Evolutionary conservation across 2,113 vertebrate genomes (phyloP), one percentile per base, ranked within the genome.

Genomic region (Leiothrix lutea): DNA sequence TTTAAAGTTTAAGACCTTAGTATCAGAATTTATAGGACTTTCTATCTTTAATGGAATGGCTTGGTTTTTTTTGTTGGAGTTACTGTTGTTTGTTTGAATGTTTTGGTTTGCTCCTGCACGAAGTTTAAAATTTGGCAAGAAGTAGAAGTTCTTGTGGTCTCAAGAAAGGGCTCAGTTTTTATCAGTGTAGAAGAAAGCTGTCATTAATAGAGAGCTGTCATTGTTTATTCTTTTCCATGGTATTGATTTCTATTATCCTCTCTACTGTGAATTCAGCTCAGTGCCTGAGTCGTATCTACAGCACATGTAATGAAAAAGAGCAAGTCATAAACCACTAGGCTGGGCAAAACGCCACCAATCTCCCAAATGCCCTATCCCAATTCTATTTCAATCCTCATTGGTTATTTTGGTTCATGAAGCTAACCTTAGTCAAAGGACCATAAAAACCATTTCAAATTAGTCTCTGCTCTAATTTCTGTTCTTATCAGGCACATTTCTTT

Each of bases 321-420:
- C 61, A 91, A 89, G 61, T 88, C 24, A 85, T 72, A 92, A 96
- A 94, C 77, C 53, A 77, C 54, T 50, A 74, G 42, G 8, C 25
- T 51, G 21, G 22, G 78, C 62, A 88, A 90, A 74, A 79, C 91
- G 31, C n/a, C 70, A 53, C 50, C 29, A 40, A 47, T 79, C 6
- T 94, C 71, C 69, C 58, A 92, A 92, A 96, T 36, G 50, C 28
- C 53, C 21, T 73, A 72, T 75, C 23, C 31, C 22, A 73, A 64
- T 5, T 71, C 64, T 65, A 84, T 96, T 88, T 58, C 35, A 72
- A 2, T 85, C 45, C 92, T 72, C 70, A 45, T 42, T 6, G 1
- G 16, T 85, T 82, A 85, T 92, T 94, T 95, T 87, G 57, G 84
- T 89, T 92, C 91, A 91, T 86, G 53, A 93, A 88, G 19, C 4